Base-by-base conservation (phyloP, 2,797 vertebrate species). In the Gallinago nigripennis region DNA sequence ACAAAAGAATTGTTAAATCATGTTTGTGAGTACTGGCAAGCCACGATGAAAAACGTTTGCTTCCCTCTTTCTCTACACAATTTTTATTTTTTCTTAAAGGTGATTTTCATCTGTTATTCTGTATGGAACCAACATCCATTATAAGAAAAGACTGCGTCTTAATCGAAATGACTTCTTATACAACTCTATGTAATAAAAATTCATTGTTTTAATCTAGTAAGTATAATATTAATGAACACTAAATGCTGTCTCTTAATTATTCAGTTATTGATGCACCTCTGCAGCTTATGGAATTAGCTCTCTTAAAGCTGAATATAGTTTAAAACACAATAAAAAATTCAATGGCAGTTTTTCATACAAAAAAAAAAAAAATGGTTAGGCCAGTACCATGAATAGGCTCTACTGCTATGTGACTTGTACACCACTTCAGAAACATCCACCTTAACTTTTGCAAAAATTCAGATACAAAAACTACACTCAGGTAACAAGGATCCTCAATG, bases 141-240 rank as follows among this genome's bases (percentile, higher is more conserved):
- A 90, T 48, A 95, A 15, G 77, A 94, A 92, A 94, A 95, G 96
- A 97, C 75, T 92, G 87, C 23, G 7, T 95, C 66, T 60, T 94
- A 96, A 97, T 90, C 73, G 43, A 97, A 97, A 96, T 94, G 58
- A 97, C 94, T 97, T 95, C 95, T 95, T 96, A 91, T 81, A 96
- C 91, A 97, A 96, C 92, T 96, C 92, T 93, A 92, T 96, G 97
- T 96, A 96, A 97, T 96, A 95, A 96, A 97, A 94, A 97, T 86
- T 94, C 94, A 96, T 94, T 96, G 92, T 96, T 98, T 97, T 96
- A 96, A 96, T 97, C 92, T 91, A 96, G 78, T 91, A 96, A 86
- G 93, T 84, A 73, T 96, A 96, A 96, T 97, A 97, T 95, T 97
- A 77, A 97, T 97, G 94, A 96, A 96, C 94, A 95, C 75, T 94